Base-by-base conservation (phyloP, 2,888 invertebrate species). In the Leptopilina drosophilae region DNA sequence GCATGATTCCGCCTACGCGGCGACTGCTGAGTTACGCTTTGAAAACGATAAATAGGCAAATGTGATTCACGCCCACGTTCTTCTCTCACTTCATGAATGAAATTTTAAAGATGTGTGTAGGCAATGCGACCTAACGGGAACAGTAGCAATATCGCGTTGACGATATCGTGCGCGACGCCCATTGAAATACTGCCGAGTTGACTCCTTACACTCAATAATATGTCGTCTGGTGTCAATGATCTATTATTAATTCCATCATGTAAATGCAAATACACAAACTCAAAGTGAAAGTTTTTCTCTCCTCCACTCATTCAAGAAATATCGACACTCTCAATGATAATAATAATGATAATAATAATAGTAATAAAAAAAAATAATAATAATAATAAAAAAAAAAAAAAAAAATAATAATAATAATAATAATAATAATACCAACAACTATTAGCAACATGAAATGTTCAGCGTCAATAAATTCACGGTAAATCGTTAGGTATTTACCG, bases 21-120 rank as follows among this genome's bases (percentile, higher is more conserved):
- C 79, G 82, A 82, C 81, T 82, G 80, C 85, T 82, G 82, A 79
- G 84, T 85, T 84, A 85, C 87, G 80, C 85, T 82, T 82, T 78
- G 83, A 83, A 84, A 85, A 49, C 87, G 88, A 87, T 85, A 87
- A 87, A 82, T 82, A 84, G 82, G 84, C 85, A 87, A 89, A 85
- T 85, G 84, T 85, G 84, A 87, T 88, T 88, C 87, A 87, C 85
- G 88, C 87, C 86, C 87, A 87, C 86, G 78, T 79, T 56, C 76
- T 77, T 76, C 76, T 85, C 49, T 49, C 49, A 76, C 76, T 85
- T 86, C 85, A 86, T 87, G 88, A 89, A 89, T 87, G 88, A 88
- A 87, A 82, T 80, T 87, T 85, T 11, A 11, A 87, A 85, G 85
- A 82, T 84, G 86, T 82, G 83, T 65, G 77, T 83, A 86, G 86